A percentile compares a stretch with the other conserved stretches of the same genome.
Conservation (phyloP, 2,888 invertebrate species). For the Eristalis tenax region DNA sequence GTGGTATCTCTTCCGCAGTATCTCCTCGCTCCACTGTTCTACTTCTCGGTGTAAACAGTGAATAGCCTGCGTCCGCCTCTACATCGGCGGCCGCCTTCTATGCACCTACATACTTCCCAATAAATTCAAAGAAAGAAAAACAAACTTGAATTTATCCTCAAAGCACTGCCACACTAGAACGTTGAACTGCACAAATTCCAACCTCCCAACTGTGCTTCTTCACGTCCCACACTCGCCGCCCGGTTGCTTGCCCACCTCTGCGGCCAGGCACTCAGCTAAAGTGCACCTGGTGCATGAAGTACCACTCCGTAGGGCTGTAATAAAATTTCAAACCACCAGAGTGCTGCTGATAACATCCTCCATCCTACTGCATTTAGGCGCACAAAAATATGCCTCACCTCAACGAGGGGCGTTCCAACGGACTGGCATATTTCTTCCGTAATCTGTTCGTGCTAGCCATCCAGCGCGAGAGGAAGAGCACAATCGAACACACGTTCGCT, state of each 20-base stretch:
- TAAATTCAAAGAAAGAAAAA: neutral
- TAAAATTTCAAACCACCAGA: neutral
- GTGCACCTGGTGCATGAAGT: neutral
- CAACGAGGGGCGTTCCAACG: neutral
- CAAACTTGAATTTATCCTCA: neutral
- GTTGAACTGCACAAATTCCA: neutral
- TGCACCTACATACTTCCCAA: neutral
- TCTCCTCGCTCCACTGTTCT: no score
- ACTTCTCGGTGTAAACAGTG: no score
- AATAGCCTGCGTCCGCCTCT: no score
- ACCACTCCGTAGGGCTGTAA: neutral
- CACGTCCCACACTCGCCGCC: neutral
- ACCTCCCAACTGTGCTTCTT: neutral
- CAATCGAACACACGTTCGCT: neutral
- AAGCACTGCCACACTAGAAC: neutral
- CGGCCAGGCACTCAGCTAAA: neutral
- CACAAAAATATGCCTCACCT: neutral
- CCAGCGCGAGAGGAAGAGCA: neutral
- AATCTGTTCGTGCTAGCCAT: neutral
- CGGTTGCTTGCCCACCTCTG: constrained; percentile 4
- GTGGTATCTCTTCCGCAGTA: no score
- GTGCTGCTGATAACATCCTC: neutral
- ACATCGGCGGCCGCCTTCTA: no score
- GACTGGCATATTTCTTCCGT: neutral
- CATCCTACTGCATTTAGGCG: neutral